phyloP scores from a whole-genome alignment of 2,113 vertebrate species.

The Macheiramphus alcinus region DNA sequence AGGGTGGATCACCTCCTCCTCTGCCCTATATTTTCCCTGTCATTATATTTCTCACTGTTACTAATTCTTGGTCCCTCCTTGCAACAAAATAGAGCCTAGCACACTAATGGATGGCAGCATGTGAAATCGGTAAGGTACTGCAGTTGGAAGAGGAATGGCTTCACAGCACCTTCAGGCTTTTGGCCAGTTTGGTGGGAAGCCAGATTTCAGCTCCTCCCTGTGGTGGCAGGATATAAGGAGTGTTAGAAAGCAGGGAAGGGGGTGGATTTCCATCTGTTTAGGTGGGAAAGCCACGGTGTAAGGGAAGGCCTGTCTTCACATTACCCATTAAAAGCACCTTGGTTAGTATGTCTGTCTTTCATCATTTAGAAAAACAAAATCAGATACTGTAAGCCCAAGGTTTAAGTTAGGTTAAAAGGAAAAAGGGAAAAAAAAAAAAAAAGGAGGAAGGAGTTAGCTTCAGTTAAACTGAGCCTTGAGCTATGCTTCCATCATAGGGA shows the following conservation, averaged over 20 bases:
- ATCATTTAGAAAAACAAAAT: neutral
- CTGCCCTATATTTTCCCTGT: neutral
- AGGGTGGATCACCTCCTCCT: neutral
- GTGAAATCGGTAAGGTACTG: neutral
- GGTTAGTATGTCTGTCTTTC: neutral
- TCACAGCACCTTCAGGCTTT: constrained; percentile 4
- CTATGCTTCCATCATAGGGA: neutral
- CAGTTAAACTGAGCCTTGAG: neutral
- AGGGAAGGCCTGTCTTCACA: neutral
- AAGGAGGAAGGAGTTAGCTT: neutral
- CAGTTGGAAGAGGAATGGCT: neutral
- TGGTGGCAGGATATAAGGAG: constrained; percentile 39
- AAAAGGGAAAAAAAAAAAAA: neutral
- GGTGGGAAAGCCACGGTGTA: neutral
- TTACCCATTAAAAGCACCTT: neutral
- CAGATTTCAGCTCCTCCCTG: constrained; percentile 32
- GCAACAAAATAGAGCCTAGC: neutral
- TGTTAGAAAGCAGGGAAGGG: neutral
- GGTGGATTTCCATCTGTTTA: constrained; percentile 42
- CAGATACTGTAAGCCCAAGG: neutral
- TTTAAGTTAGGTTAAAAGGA: neutral
- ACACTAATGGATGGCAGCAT: neutral
- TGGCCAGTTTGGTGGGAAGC: constrained; percentile 28
- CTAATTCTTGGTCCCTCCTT: neutral
- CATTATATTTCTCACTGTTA: neutral